A percentile compares a stretch with the other conserved stretches of the same genome.
These are phyloP conservation scores for Drosophila borealis DNA, from an alignment of 2,888 invertebrate genomes.

Conservation along the genomic window DNA sequence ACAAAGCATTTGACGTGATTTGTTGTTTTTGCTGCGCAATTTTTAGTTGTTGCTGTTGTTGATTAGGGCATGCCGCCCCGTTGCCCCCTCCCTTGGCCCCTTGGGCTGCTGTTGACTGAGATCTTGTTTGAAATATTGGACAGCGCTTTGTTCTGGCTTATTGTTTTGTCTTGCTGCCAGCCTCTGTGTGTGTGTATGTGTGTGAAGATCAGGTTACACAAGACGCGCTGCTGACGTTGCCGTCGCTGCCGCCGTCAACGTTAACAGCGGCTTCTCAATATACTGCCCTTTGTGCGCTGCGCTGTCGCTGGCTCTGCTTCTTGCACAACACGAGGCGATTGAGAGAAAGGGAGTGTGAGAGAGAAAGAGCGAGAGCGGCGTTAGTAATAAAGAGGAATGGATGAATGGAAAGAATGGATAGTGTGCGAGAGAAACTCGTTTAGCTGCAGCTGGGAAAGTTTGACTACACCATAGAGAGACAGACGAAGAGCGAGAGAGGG, in stretches of 20 bases:
- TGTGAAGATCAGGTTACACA: constrained; percentile 67
- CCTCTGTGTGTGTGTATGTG: constrained; percentile 12
- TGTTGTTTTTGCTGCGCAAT: constrained; percentile 61
- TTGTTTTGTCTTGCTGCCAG: constrained; percentile 19
- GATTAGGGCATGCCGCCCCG: constrained; percentile 26
- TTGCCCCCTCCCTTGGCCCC: not conserved
- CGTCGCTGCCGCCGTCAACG: constrained; percentile 9
- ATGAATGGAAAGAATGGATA: constrained; percentile 25
- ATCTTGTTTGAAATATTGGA: constrained; percentile 49
- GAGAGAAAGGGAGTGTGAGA: not conserved
- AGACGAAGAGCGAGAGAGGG: not conserved
- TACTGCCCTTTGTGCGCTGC: constrained; percentile 33
- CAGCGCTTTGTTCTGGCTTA: constrained; percentile 49
- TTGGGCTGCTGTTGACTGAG: constrained; percentile 22
- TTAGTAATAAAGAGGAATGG: constrained; percentile 7
- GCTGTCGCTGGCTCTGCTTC: constrained; percentile 5
- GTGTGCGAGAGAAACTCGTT: constrained; percentile 54
- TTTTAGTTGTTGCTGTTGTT: constrained; percentile 44
- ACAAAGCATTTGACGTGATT: constrained; percentile 10
- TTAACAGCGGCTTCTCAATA: constrained; percentile 10
- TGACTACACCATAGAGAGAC: constrained; percentile 16
- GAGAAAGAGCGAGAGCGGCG: constrained; percentile 3
- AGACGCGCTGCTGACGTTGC: constrained; percentile 32
- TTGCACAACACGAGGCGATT: constrained; percentile 28
- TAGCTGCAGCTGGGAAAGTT: constrained; percentile 54